Evolutionary conservation across 1,140 invertebrate genomes (phyloP).

Genomic region (Pachyrhynchus sulphureomaculatus): DNA sequence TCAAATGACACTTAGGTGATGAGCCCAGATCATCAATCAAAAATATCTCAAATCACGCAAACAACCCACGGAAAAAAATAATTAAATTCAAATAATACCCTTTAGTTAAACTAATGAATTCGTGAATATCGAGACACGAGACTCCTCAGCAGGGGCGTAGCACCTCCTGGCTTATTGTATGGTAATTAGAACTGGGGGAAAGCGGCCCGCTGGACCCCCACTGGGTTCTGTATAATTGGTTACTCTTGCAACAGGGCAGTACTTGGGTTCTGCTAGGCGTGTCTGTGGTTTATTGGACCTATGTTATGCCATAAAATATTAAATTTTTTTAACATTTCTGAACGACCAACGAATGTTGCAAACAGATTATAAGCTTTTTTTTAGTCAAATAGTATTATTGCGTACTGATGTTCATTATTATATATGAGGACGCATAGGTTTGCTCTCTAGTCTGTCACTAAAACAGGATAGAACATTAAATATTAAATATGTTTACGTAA

Average conservation of each 20-base stretch:
- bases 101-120: constrained; percentile 28
- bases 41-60: constrained; percentile 18
- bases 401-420: no score
- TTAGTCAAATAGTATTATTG: no score
- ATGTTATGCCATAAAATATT: no score
- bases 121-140: constrained; percentile 33
- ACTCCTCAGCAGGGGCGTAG: constrained; percentile 34
- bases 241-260: constrained; percentile 1
- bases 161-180: constrained; percentile 43
- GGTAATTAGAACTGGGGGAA: constrained; percentile 42
- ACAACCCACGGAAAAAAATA: constrained; percentile 24
- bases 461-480: no score
- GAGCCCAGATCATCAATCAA: constrained; percentile 14
- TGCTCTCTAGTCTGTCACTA: no score
- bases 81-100: constrained; percentile 27
- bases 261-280: not conserved
- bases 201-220: constrained; percentile 17
- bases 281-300: no score
- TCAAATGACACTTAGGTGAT: no score
- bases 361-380: no score
- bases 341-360: no score
- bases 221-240: constrained; percentile 23
- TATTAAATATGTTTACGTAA: no score
- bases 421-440: no score
- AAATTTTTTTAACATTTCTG: no score